Conservation (phyloP, 30 jellyfish, hydroid and myxozoan genomes). For the Pelagia noctiluca region DNA sequence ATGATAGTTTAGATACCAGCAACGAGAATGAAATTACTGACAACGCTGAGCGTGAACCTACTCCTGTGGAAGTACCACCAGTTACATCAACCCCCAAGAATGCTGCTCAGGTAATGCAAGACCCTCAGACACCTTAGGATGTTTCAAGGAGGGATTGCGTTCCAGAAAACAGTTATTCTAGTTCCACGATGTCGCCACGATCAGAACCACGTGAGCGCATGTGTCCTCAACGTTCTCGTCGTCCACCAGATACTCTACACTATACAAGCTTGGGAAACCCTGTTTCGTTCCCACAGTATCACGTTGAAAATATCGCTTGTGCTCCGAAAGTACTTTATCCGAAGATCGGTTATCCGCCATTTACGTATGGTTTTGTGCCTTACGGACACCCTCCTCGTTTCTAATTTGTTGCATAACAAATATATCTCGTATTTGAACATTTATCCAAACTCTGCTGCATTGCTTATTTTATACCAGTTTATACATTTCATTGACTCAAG, state of each 20-base stretch:
- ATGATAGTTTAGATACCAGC: background rate
- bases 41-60: background rate
- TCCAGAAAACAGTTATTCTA: conserved; percentile 1
- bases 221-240: conserved; percentile 31
- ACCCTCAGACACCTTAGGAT: conserved; percentile 11
- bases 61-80: conserved; percentile 2
- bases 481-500: conserved; percentile 17
- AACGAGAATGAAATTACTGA: conserved; percentile 15
- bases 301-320: conserved; percentile 4
- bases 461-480: conserved; percentile 9
- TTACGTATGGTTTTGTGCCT: conserved; percentile 7
- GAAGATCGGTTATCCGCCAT: conserved; percentile 12
- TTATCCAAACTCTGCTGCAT: background rate
- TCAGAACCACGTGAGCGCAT: conserved; percentile 1
- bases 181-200: conserved; percentile 8
- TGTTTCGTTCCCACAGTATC: conserved; percentile 28
- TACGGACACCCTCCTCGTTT: conserved; percentile 8
- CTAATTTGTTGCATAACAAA: conserved; percentile 1
- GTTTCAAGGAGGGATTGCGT: background rate
- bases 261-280: conserved; percentile 22
- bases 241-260: conserved; percentile 24
- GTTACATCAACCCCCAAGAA: background rate
- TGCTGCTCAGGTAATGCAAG: background rate
- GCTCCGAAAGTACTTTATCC: conserved; percentile 13
- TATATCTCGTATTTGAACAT: background rate